phyloP scores from a whole-genome alignment of 1,140 invertebrate species.

The Drosophila insularis region DNA sequence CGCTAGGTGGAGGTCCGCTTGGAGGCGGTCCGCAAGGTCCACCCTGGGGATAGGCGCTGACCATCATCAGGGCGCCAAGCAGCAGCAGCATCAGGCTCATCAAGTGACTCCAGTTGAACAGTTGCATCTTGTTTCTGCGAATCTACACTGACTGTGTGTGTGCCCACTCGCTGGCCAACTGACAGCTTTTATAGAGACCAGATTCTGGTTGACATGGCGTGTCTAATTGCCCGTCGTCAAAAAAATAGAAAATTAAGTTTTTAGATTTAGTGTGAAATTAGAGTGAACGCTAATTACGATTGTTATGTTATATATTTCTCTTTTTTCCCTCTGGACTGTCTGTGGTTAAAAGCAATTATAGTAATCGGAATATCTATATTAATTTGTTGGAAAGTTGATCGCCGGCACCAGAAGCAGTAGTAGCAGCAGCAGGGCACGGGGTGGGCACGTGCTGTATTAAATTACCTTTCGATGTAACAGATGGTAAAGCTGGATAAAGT shows the following conservation, averaged over 20 bases:
- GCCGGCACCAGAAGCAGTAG: too few species aligned
- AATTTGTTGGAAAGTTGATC: background rate
- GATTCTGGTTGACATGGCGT: slow-evolving; percentile 30
- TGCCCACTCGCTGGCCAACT: background rate
- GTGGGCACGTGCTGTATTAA: background rate
- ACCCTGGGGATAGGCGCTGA: slow-evolving; percentile 49
- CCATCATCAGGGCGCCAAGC: slow-evolving; percentile 47
- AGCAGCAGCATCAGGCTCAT: slow-evolving; percentile 53
- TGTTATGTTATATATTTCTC: background rate
- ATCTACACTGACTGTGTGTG: slow-evolving; percentile 14
- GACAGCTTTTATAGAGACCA: slow-evolving; percentile 35
- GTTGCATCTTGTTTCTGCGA: slow-evolving; percentile 51
- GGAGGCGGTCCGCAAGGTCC: slow-evolving; percentile 54
- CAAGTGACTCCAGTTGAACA: slow-evolving; percentile 37
- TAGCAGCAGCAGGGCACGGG: background rate
- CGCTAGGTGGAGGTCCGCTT: slow-evolving; percentile 53
- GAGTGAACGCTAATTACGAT: slow-evolving; percentile 12
- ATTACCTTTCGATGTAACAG: background rate
- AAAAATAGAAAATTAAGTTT: slow-evolving; percentile 48
- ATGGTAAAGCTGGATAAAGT: background rate
- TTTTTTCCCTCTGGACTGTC: background rate
- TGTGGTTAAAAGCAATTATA: slow-evolving; percentile 26
- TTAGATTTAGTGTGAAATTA: slow-evolving; percentile 58
- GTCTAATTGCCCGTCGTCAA: slow-evolving; percentile 36
- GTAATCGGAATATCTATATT: slow-evolving; percentile 20